phyloP scores from a whole-genome alignment of 1,140 invertebrate genomes.

The Meloidogyne floridensis region DNA sequence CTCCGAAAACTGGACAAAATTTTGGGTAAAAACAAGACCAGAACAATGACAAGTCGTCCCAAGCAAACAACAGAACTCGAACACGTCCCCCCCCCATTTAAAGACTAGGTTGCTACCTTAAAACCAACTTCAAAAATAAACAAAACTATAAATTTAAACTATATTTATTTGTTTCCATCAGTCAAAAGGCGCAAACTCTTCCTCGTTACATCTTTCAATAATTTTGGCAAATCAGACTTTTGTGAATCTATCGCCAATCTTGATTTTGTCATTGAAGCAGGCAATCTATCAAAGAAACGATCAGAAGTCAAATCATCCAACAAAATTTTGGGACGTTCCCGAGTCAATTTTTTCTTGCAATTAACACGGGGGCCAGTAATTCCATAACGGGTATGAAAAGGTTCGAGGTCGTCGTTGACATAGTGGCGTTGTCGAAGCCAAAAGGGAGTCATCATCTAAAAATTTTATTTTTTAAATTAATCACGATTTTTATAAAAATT shows the following conservation, averaged over 20 bases:
- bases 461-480: too few relatives aligned
- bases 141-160: not conserved
- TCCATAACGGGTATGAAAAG: slow-evolving; percentile 61
- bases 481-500: too few relatives aligned
- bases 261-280: slow-evolving; percentile 13
- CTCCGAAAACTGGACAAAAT: too few relatives aligned
- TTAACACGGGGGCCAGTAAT: slow-evolving; percentile 58
- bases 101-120: not conserved
- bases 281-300: slow-evolving; percentile 47
- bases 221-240: slow-evolving; percentile 18
- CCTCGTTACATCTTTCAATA: slow-evolving; percentile 7
- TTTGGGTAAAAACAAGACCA: too few relatives aligned
- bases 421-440: slow-evolving; percentile 62
- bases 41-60: too few relatives aligned
- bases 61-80: too few relatives aligned
- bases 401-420: slow-evolving; percentile 61
- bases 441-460: slow-evolving; percentile 61
- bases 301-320: slow-evolving; percentile 56
- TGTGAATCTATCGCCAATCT: not conserved
- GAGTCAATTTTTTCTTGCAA: slow-evolving; percentile 51
- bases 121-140: not conserved
- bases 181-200: not conserved
- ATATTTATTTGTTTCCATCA: not conserved
- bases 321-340: slow-evolving; percentile 60
- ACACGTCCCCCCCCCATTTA: too few relatives aligned